A percentile compares a stretch with the other conserved stretches of the same genome.
These are phyloP conservation scores for Sciaenops ocellatus DNA, from an alignment of 2,797 vertebrate species.

Conservation along the genomic window DNA sequence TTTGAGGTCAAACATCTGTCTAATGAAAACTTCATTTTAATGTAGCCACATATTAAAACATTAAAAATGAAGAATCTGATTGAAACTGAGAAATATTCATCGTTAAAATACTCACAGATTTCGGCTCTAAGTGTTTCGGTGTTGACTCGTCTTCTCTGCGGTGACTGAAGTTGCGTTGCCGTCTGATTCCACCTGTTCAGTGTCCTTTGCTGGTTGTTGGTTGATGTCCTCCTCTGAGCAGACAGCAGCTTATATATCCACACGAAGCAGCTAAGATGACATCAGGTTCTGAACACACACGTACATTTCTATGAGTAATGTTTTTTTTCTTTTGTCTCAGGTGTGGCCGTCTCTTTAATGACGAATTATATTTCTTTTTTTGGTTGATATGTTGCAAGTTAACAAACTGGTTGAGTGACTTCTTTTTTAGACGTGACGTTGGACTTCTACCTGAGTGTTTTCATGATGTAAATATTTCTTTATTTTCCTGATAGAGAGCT, in stretches of 20 bases:
- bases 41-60: too few species aligned
- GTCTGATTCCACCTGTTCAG: constrained; percentile 3
- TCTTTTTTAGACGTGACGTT: not conserved
- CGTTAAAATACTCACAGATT: too few species aligned
- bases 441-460: too few species aligned
- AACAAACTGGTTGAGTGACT: not conserved
- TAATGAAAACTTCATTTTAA: too few species aligned
- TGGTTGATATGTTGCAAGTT: not conserved
- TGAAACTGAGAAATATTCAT: too few species aligned
- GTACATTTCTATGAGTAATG: not conserved
- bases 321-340: not conserved
- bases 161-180: not conserved
- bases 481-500: too few species aligned
- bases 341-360: not conserved
- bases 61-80: too few species aligned
- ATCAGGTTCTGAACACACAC: not conserved
- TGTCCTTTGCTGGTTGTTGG: not conserved
- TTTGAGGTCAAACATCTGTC: too few species aligned
- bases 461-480: too few species aligned
- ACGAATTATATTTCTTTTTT: not conserved
- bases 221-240: not conserved
- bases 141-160: too few species aligned
- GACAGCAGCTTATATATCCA: not conserved
- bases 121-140: too few species aligned
- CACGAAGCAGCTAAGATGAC: not conserved